A percentile compares a stretch with the other conserved stretches of the same genome.
Conservation (phyloP, 2,888 invertebrate species). For the Apantesis nais region DNA sequence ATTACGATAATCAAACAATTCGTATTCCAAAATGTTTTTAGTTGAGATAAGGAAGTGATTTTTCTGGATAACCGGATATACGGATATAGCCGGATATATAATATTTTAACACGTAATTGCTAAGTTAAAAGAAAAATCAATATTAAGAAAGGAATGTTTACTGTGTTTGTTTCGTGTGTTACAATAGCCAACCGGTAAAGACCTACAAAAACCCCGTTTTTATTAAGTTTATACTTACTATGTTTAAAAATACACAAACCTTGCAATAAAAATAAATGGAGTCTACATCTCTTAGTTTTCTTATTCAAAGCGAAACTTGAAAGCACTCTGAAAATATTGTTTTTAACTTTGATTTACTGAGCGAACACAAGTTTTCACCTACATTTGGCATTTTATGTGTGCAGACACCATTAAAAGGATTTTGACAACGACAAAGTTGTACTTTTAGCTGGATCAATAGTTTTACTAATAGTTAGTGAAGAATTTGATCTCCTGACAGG, state of each 20-base stretch:
- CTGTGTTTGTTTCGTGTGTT: neutral
- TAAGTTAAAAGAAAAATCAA: neutral
- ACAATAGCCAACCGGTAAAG: neutral
- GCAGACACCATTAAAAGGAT: constrained; percentile 28
- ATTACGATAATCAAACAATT: constrained; percentile 31
- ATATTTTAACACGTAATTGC: neutral
- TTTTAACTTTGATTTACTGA: constrained; percentile 31
- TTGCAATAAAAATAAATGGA: constrained; percentile 28
- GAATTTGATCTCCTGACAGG: neutral
- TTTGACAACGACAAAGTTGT: constrained; percentile 13
- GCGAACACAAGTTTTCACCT: constrained; percentile 47
- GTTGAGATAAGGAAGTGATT: constrained; percentile 1
- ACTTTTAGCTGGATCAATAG: constrained; percentile 11
- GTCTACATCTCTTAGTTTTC: constrained; percentile 34
- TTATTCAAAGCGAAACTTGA: constrained; percentile 20
- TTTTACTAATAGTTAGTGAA: constrained; percentile 2
- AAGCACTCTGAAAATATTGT: constrained; percentile 27
- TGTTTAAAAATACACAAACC: constrained; percentile 25
- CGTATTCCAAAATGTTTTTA: constrained; percentile 28
- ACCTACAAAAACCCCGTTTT: neutral
- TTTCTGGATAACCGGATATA: neutral
- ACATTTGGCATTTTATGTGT: constrained; percentile 43
- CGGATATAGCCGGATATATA: neutral
- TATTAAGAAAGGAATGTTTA: neutral
- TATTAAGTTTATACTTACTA: neutral